Evolutionary conservation across 2,797 vertebrate genomes (phyloP).

Genomic region (Lutra lutra): DNA sequence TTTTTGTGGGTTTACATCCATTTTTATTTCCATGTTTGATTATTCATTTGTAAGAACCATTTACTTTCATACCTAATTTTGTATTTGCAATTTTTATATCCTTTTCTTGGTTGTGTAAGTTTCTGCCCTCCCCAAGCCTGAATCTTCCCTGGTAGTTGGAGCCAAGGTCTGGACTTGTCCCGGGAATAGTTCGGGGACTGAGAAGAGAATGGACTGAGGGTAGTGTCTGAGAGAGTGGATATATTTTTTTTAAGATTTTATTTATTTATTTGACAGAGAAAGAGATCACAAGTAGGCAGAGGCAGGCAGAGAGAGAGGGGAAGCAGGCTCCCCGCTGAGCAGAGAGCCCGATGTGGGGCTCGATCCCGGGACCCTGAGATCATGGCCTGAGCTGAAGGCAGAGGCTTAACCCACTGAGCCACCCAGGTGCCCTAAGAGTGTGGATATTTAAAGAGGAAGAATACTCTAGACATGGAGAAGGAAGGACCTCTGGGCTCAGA

Average conservation of each 20-base stretch:
- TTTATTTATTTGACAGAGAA: too few relatives aligned
- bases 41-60: background rate
- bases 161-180: background rate
- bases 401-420: too few relatives aligned
- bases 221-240: background rate
- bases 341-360: too few relatives aligned
- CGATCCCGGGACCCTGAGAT: too few relatives aligned
- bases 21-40: background rate
- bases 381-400: too few relatives aligned
- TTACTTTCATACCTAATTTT: background rate
- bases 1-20: background rate
- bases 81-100: background rate
- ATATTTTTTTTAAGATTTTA: too few relatives aligned
- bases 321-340: too few relatives aligned
- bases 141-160: background rate
- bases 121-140: background rate
- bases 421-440: background rate
- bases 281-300: too few relatives aligned
- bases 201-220: background rate
- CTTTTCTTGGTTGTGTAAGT: background rate
- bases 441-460: background rate
- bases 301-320: too few relatives aligned
- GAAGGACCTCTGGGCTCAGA: background rate
- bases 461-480: background rate
- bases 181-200: background rate